A percentile compares a stretch with the other conserved stretches of the same genome.
Evolutionary conservation across 2,797 vertebrate species (phyloP).

Genomic region (Heteromormyrus szaboi): DNA sequence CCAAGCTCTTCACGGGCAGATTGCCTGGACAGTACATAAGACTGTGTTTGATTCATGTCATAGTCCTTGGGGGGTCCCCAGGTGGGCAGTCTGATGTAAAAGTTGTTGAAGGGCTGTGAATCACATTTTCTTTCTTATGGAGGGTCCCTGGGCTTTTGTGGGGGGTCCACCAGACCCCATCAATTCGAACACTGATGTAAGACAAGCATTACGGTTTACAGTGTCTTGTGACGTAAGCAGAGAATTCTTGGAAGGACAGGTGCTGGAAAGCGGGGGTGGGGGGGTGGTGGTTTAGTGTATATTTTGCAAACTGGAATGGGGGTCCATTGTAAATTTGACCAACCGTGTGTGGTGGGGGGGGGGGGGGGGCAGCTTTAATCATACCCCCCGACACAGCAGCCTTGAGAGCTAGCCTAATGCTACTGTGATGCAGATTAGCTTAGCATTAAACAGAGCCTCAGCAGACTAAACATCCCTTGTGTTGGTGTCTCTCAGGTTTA

Average conservation of each 20-base stretch:
- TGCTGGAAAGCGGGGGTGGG: not conserved
- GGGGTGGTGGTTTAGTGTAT: not conserved
- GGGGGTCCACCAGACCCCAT: not conserved
- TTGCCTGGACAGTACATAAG: not conserved
- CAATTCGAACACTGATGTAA: not conserved
- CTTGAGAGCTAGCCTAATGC: not conserved
- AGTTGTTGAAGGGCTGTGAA: not conserved
- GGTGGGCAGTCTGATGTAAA: not conserved
- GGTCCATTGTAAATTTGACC: not conserved
- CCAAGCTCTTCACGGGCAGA: not conserved
- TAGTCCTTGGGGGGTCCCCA: not conserved
- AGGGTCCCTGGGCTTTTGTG: not conserved
- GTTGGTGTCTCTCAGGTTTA: not conserved
- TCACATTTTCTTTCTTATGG: not conserved
- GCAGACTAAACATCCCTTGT: not conserved
- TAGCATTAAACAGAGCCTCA: not conserved
- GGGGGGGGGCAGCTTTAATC: not conserved
- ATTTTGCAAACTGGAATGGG: not conserved
- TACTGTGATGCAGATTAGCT: not conserved
- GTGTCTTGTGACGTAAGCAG: not conserved
- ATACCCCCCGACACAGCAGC: not conserved
- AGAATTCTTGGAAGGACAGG: not conserved
- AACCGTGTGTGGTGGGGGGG: not conserved
- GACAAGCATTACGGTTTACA: not conserved
- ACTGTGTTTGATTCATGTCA: not conserved